Base-by-base conservation (phyloP, 2,797 vertebrate species). In the Ciconia nigra region DNA sequence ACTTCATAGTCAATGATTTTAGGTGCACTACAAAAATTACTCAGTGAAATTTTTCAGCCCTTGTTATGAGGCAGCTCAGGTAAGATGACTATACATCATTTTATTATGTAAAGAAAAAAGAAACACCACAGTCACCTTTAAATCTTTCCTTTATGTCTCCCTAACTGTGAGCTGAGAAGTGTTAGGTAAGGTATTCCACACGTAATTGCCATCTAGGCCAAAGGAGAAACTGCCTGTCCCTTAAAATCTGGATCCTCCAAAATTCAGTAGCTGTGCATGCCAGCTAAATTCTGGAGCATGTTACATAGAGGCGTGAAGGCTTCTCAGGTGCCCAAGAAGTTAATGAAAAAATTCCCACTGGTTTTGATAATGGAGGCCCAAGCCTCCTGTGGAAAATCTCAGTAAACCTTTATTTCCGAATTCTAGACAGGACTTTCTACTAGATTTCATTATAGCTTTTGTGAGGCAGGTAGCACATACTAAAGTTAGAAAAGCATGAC, bases 111-210 rank as follows among this genome's bases (percentile, higher is more conserved):
- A 41, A 78, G 63, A 57, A n/a, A 51, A 77, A 25, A 31, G 5
- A 19, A 6, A n/a, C 15, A 18, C 1, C 4, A n/a, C 5, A 55
- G 1, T 1, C 2, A 1, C 41, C 26, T 58, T 66, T 84, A 84
- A 70, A 41, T 58, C 18, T 33, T 79, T 81, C 35, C 5, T 82
- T 76, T 69, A 25, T 29, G 33, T 17, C n/a, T 89, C 28, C 42
- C 17, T 66, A n/a, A 61, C 28, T 72, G 12, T 25, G 19, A 94
- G 7, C 17, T 76, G 14, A 31, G 29, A 78, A 88, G 41, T 47
- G 52, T 46, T 46, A 65, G 14, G 6, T 52, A 37, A 57, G 9
- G 29, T 46, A 69, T 42, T 47, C 28, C 25, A 24, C 11, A 54
- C 1, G 10, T 17, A 84, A 55, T 33, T 47, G 13, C 10, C 13